phyloP scores from a whole-genome alignment of 2,113 vertebrate genomes.

The Anser cygnoides region DNA sequence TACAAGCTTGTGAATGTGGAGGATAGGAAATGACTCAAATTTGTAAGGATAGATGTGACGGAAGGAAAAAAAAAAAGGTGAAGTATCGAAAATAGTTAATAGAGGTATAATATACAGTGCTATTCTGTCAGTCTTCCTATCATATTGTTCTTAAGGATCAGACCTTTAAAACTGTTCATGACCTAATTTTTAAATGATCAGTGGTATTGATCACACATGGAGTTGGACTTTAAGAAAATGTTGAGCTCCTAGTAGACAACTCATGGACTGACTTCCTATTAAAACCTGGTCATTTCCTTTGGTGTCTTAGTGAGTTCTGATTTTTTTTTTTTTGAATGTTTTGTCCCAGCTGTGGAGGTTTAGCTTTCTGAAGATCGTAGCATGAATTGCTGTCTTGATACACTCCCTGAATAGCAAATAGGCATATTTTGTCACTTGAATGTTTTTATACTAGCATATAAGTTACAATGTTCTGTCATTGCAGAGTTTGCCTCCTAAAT shows the following conservation, averaged over 20 bases:
- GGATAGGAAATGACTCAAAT: background rate
- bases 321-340: background rate
- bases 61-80: background rate
- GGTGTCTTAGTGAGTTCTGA: background rate
- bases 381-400: conserved; percentile 9
- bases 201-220: background rate
- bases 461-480: conserved; percentile 22
- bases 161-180: background rate
- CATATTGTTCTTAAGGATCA: background rate
- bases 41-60: background rate
- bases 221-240: background rate
- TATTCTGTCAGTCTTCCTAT: background rate
- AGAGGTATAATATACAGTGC: background rate
- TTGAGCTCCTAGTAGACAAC: background rate
- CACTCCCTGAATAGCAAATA: conserved; percentile 33
- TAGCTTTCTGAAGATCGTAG: background rate
- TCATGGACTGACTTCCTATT: background rate
- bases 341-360: background rate
- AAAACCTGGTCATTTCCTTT: background rate
- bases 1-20: background rate
- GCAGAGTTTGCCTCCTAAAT: conserved; percentile 38
- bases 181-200: background rate
- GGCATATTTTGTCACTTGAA: conserved; percentile 23
- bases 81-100: background rate
- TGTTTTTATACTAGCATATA: background rate